Conservation (phyloP, 2,888 invertebrate species). For the Pinctada fucata region DNA sequence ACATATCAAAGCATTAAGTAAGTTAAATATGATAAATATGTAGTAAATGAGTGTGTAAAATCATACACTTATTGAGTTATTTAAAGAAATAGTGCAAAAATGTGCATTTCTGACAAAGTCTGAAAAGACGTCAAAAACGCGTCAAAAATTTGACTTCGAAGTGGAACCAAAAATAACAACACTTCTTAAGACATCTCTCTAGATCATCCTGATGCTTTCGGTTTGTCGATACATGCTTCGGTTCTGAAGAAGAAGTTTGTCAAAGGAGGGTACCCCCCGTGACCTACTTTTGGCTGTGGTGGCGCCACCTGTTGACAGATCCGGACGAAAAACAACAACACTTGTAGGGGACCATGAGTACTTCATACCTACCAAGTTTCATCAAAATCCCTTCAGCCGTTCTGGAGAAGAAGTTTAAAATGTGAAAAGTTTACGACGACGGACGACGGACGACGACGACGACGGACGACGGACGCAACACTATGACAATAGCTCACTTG, state of each 20-base stretch:
- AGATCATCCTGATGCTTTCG: not conserved
- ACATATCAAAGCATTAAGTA: too few species aligned
- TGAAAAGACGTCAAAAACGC: too few species aligned
- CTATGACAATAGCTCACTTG: not conserved
- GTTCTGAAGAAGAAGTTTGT: not conserved
- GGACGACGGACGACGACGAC: slow-evolving; percentile 1
- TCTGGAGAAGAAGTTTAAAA: not conserved
- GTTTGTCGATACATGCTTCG: not conserved
- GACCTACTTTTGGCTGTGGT: slow-evolving; percentile 1
- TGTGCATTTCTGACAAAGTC: too few species aligned
- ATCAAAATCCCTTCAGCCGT: not conserved
- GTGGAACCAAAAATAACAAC: not conserved
- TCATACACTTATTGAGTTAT: too few species aligned
- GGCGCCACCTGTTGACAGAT: not conserved
- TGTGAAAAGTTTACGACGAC: slow-evolving; percentile 1
- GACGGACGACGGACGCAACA: not conserved
- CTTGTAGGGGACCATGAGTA: slow-evolving; percentile 2
- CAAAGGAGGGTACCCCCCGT: not conserved
- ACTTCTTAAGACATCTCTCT: not conserved
- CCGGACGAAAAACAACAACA: slow-evolving; percentile 1
- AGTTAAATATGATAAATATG: too few species aligned
- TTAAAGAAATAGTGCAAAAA: too few species aligned
- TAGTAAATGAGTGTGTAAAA: too few species aligned
- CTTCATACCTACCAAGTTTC: not conserved
- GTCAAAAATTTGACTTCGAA: not conserved